Conservation (phyloP, 2,888 invertebrate species). For the Lamellibrachia satsuma region DNA sequence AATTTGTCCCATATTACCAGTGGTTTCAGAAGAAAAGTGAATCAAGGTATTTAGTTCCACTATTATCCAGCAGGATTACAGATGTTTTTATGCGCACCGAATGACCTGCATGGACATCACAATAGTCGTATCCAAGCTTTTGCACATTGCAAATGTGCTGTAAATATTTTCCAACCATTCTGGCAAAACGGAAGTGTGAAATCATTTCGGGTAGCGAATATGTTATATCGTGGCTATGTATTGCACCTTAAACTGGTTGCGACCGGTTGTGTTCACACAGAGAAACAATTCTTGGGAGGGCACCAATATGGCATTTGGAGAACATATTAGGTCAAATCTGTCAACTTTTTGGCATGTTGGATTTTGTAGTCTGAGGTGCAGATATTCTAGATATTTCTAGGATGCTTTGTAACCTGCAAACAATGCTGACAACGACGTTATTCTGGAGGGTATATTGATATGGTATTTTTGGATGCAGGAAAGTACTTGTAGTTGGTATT, state of each 20-base stretch:
- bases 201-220: background rate
- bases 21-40: background rate
- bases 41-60: background rate
- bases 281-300: background rate
- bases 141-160: background rate
- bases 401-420: too few species aligned
- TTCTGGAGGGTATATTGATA: too few species aligned
- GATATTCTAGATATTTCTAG: too few species aligned
- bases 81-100: background rate
- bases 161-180: background rate
- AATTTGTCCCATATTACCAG: background rate
- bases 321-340: background rate
- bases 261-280: background rate
- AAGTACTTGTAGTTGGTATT: background rate
- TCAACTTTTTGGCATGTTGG: background rate
- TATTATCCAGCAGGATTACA: background rate
- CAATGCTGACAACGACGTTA: too few species aligned
- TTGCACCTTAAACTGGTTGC: background rate
- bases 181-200: background rate
- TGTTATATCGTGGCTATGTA: background rate
- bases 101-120: background rate
- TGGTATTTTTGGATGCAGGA: background rate
- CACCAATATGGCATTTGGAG: background rate
- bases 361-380: too few species aligned
- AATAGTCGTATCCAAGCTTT: background rate